These are phyloP conservation scores for Verasper variegatus DNA, from an alignment of 2,113 vertebrate genomes.

Conservation along the genomic window DNA sequence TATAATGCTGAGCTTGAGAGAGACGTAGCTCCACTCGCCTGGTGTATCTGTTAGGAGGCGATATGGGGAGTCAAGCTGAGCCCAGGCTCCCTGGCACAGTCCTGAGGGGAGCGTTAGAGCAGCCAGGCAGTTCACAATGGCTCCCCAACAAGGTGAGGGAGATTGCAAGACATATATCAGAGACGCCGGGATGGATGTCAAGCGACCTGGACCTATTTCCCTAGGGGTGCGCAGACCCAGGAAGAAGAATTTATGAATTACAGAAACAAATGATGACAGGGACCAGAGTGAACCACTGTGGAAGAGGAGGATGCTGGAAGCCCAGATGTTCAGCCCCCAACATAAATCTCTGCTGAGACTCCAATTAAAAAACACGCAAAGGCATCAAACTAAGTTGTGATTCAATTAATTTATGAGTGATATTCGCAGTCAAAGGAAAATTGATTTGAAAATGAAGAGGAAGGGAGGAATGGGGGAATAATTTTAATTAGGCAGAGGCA, in stretches of 20 bases:
- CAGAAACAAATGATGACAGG: constrained; percentile 72
- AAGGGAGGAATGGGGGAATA: constrained; percentile 18
- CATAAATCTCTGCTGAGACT: constrained; percentile 37
- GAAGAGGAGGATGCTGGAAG: constrained; percentile 27
- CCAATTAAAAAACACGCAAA: constrained; percentile 29
- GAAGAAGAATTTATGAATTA: constrained; percentile 69
- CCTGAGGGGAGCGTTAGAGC: constrained; percentile 71
- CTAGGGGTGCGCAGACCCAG: constrained; percentile 36
- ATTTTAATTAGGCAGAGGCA: constrained; percentile 38
- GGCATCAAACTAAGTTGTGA: constrained; percentile 25
- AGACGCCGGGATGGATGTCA: constrained; percentile 62
- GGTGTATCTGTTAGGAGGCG: constrained; percentile 56
- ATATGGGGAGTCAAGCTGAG: constrained; percentile 62
- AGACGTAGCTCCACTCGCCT: constrained; percentile 47
- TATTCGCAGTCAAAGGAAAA: constrained; percentile 20
- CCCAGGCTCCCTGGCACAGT: constrained; percentile 34
- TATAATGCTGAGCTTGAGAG: constrained; percentile 35
- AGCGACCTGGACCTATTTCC: constrained; percentile 69
- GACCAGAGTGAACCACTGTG: constrained; percentile 25
- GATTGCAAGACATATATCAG: constrained; percentile 76
- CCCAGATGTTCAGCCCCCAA: constrained; percentile 20
- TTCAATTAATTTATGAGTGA: constrained; percentile 34
- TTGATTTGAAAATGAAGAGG: constrained; percentile 25
- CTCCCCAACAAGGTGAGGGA: constrained; percentile 70
- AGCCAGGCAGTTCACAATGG: constrained; percentile 71